Percentiles rank a stretch among this genome's conserved stretches.
phyloP scores from a whole-genome alignment of 2,888 invertebrate species.

The Terebella lapidaria region DNA sequence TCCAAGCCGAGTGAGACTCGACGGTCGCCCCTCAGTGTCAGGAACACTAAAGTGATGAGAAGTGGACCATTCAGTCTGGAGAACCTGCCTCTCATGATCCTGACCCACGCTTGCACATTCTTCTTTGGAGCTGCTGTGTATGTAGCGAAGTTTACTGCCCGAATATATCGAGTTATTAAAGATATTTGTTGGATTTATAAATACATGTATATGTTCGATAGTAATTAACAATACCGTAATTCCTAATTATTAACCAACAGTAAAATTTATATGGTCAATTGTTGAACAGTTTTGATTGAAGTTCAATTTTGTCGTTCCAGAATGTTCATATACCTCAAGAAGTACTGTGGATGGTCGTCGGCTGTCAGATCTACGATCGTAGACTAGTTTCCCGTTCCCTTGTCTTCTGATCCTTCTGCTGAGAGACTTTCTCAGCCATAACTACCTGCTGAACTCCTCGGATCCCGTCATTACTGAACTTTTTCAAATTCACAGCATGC shows the following conservation, averaged over 20 bases:
- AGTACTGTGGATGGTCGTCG: slow-evolving; percentile 30
- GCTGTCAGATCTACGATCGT: slow-evolving; percentile 1
- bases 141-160: neutral
- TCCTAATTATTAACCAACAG: neutral
- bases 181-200: too few relatives aligned
- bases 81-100: slow-evolving; percentile 34
- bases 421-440: too few relatives aligned
- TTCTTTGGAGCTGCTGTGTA: slow-evolving; percentile 40
- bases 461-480: too few relatives aligned
- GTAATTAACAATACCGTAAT: neutral
- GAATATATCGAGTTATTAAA: too few relatives aligned
- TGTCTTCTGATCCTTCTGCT: too few relatives aligned
- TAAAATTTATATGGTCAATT: too few relatives aligned
- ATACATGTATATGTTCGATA: too few relatives aligned
- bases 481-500: too few relatives aligned
- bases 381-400: too few relatives aligned
- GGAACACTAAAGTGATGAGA: slow-evolving; percentile 32
- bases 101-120: slow-evolving; percentile 40
- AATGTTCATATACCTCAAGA: slow-evolving; percentile 35
- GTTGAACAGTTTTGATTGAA: neutral
- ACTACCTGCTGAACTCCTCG: too few relatives aligned
- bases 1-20: too few relatives aligned
- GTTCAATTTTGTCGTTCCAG: slow-evolving; percentile 18
- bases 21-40: slow-evolving; percentile 29
- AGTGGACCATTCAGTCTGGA: slow-evolving; percentile 31